A percentile compares a stretch with the other conserved stretches of the same genome.
phyloP scores from a whole-genome alignment of 2,888 invertebrate species.

The Ormyrus thymus region DNA sequence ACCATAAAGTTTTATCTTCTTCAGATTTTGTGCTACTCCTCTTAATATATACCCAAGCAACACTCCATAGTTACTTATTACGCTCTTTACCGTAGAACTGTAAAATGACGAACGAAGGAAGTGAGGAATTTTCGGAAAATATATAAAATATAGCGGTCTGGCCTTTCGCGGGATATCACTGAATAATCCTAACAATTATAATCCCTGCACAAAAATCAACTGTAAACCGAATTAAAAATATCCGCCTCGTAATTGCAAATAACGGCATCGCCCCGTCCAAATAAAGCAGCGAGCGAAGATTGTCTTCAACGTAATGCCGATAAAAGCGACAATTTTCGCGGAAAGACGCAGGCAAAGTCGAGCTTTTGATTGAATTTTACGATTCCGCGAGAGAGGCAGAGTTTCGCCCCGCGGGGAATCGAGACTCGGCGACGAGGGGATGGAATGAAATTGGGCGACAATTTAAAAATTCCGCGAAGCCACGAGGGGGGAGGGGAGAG shows the following conservation, averaged over 20 bases:
- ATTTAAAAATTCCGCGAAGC: constrained; percentile 5
- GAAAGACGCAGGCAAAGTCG: neutral
- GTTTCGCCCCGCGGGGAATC: neutral
- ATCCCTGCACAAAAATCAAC: too few relatives aligned
- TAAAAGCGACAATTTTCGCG: neutral
- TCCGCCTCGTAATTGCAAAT: neutral
- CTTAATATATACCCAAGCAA: too few relatives aligned
- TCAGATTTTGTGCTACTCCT: neutral
- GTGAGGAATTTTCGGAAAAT: too few relatives aligned
- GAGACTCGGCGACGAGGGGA: neutral
- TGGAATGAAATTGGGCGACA: neutral
- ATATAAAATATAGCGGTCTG: too few relatives aligned
- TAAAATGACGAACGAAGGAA: too few relatives aligned
- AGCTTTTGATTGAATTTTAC: neutral
- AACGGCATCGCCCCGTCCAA: neutral
- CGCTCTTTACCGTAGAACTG: too few relatives aligned
- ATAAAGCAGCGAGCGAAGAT: too few relatives aligned
- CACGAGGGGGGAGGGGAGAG: neutral
- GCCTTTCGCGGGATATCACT: too few relatives aligned
- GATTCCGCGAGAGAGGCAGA: neutral
- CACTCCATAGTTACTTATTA: too few relatives aligned
- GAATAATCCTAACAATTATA: too few relatives aligned
- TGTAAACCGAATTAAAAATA: too few relatives aligned
- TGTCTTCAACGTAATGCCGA: neutral
- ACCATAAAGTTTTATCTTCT: constrained; percentile 37